Base-by-base conservation (phyloP, 2,113 vertebrate species). In the Sphaerodactylus townsendi region DNA sequence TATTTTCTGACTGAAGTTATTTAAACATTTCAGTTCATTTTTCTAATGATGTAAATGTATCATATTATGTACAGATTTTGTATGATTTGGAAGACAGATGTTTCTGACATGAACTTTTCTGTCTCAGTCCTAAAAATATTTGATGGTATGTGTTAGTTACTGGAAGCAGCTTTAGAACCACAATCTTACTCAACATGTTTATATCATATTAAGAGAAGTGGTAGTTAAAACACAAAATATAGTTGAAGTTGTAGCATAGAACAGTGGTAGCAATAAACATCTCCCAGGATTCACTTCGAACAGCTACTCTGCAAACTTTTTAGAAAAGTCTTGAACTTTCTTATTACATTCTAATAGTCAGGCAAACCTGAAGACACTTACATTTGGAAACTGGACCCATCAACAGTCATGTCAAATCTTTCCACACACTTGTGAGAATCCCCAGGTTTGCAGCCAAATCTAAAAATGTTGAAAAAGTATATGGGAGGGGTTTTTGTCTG, bases 1-100 rank as follows among this genome's bases (percentile, higher is more conserved):
- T 91, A 82, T 73, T 91, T 82, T 92, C 74, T 75, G 53, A 37
- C 73, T 78, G 44, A 90, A 82, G 66, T 59, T 81, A 90, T 91
- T 90, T 87, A 86, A 92, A 92, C 78, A 53, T 83, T 81, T 28
- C 77, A 56, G 2, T 0, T 37, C 23, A 28, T 33, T 71, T 88
- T 74, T 70, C 4, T 90, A 87, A 88, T 46, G 69, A 10, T n/a
- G 79, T 86, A 78, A 88, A 44, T 71, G 66, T 89, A 85, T 87
- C 79, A n/a, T 23, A 69, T 90, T 86, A n/a, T 69, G 3, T 84
- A 53, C 84, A 56, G 50, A 75, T 48, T 56, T n/a, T 73, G 23
- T 65, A 1, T n/a, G 21, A 19, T 77, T 77, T 44, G 37, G 25
- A 59, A 21, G 64, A 46, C 39, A 78, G 37, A n/a, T 86, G 73